Conservation (phyloP, 2,797 vertebrate species). For the Mallotus villosus region DNA sequence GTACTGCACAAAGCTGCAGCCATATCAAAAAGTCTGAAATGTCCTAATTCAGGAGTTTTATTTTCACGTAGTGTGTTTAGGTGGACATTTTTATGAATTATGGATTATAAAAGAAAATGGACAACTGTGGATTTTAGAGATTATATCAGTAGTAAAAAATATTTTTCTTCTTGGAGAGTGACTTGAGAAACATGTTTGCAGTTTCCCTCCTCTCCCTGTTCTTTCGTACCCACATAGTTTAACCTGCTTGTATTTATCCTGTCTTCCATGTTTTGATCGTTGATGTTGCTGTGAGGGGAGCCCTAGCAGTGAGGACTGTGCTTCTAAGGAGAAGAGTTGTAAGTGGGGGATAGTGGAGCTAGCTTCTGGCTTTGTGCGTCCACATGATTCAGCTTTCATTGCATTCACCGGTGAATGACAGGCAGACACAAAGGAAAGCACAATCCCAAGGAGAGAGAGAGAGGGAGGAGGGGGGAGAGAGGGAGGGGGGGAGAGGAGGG, state of each 20-base stretch:
- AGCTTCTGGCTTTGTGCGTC: slow-evolving; percentile 79
- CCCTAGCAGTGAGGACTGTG: slow-evolving; percentile 47
- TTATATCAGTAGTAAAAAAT: too few species aligned
- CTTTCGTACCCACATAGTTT: too few species aligned
- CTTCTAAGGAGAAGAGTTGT: slow-evolving; percentile 45
- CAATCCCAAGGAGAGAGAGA: slow-evolving; percentile 65
- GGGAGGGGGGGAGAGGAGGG: too few species aligned
- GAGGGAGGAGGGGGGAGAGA: slow-evolving; percentile 7
- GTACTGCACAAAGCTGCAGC: slow-evolving; percentile 25
- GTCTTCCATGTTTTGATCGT: too few species aligned
- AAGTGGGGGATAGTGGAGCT: slow-evolving; percentile 45
- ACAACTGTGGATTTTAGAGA: too few species aligned
- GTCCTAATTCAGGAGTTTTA: slow-evolving; percentile 5
- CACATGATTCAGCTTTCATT: slow-evolving; percentile 74
- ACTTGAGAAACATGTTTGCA: too few species aligned
- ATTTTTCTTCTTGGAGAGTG: too few species aligned
- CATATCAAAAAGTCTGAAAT: slow-evolving; percentile 23
- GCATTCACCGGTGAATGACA: slow-evolving; percentile 80
- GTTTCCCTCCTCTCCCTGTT: too few species aligned
- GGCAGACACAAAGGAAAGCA: slow-evolving; percentile 83
- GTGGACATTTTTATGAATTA: slow-evolving; percentile 22
- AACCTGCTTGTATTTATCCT: too few species aligned
- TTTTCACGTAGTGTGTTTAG: not conserved
- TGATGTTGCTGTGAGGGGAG: not conserved
- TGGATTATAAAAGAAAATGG: not conserved